Base-by-base conservation (phyloP, 2,888 invertebrate genomes). In the Lottia gigantea region DNA sequence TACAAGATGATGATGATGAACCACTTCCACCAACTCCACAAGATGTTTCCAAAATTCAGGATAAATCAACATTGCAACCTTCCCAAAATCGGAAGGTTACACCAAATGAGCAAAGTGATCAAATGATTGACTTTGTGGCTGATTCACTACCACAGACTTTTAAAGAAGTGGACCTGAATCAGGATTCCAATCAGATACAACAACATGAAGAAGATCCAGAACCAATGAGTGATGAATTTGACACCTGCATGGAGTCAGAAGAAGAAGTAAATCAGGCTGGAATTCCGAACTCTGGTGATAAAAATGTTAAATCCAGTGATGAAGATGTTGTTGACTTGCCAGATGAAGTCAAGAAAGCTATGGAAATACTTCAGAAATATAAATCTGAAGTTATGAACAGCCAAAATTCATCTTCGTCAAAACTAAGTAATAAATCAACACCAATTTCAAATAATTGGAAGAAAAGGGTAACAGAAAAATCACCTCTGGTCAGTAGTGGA, bases 291-390 rank as follows among this genome's bases (percentile, higher is more conserved):
- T 40, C 11, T 40, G 11, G 40, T 40, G 40, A 40, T 8, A 6
- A 40, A 23, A 45, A 26, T 19, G 12, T 14, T 19, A n/a, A 62
- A 46, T 31, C 31, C 23, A n/a, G 26, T 46, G 31, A n/a, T 63
- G 0, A 66, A 47, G 47, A 12, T 70, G 14, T 46, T 62, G 40
- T 67, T 31, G 45, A 46, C 26, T 46, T 62, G 46, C 62, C 67
- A 62, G 62, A 62, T 16, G 46, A 62, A 26, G 47, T 68, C n/a
- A 16, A 25, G 16, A 62, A 62, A 25, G 67, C 62, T 0, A 62
- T 68, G 23, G 67, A 68, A 46, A 68, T 68, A 19, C 46, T 68
- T 46, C n/a, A 31, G 8, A 68, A 68, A 25, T 46, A 40, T 23
- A 40, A 47, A 62, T 62, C 63, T 8, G 62, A 62, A 68, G 15